These are phyloP conservation scores for Hyaena hyaena DNA, from an alignment of 2,113 vertebrate genomes.

Conservation along the genomic window DNA sequence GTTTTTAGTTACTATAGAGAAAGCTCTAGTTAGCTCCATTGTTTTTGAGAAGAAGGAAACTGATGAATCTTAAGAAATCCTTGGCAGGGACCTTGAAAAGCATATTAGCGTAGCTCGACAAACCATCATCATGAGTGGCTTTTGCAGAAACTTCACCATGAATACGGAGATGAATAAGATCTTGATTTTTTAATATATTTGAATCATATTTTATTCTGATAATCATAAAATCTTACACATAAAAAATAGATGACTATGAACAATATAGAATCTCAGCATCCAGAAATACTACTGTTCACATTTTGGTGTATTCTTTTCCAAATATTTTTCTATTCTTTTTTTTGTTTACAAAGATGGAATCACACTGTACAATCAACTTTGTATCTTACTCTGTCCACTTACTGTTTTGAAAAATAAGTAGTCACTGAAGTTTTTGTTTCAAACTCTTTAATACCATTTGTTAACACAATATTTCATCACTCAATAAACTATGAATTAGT, in stretches of 20 bases:
- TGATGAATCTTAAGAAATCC: neutral
- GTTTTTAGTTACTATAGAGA: neutral
- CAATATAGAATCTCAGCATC: neutral
- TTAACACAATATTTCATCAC: neutral
- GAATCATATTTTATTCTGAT: slow-evolving; percentile 8
- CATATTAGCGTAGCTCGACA: neutral
- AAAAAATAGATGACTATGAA: neutral
- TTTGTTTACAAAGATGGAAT: slow-evolving; percentile 20
- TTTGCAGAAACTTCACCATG: neutral
- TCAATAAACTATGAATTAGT: neutral
- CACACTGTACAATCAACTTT: neutral
- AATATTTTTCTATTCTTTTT: neutral
- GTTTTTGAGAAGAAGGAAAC: neutral
- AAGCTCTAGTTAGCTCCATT: neutral
- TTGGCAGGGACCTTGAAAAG: neutral
- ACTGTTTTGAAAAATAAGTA: neutral
- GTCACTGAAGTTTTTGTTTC: neutral
- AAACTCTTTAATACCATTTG: neutral
- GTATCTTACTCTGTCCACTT: neutral
- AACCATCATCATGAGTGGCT: neutral
- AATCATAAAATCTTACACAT: slow-evolving; percentile 3
- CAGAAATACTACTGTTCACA: neutral
- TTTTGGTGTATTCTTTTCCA: slow-evolving; percentile 22
- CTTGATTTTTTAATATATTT: neutral
- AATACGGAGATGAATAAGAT: neutral